Base-by-base conservation (phyloP, 2,888 invertebrate species). In the Eupithecia dodoneata region DNA sequence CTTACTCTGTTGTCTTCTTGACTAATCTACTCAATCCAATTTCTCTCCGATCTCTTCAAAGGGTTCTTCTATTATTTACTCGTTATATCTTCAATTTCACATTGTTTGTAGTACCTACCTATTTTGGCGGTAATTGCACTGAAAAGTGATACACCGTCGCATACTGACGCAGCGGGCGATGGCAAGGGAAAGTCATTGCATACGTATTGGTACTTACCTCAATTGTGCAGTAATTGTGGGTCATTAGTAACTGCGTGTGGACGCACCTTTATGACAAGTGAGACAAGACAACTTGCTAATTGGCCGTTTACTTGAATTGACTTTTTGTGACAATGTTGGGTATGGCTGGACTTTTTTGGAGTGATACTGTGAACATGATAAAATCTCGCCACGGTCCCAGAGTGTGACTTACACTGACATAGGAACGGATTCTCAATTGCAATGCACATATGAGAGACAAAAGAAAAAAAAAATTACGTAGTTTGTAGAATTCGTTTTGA, bases 171-270 rank as follows among this genome's bases (percentile, higher is more conserved):
- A 84, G 77, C 82, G 83, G 79, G 83, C 83, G 79, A 81, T 76
- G 44, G 79, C 81, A 80, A 84, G 89, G 86, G 90, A 91, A 90
- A 90, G 90, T 89, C 52, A 66, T 65, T 67, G 47, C 70, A 77
- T 70, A 73, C 66, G 59, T 71, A 77, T 80, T 72, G 72, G 71
- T 71, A 76, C 74, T 72, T 69, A 74, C 77, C 72, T 79, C 80
- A 74, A 80, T 82, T 80, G 81, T 77, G 41, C 74, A 76, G 79
- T 80, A 81, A 81, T 80, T 80, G 77, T 67, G 69, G 74, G 77
- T 78, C 76, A 81, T 82, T 82, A 81, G 18, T 69, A 3, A 45
- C 74, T 63, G 41, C 45, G 71, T 18, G 74, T 70, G 47, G 76
- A 76, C 72, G 75, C 49, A 59, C 79, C 78, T 76, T 76, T 72